phyloP scores from a whole-genome alignment of 1,140 invertebrate species.

The Rhagoletis pomonella region DNA sequence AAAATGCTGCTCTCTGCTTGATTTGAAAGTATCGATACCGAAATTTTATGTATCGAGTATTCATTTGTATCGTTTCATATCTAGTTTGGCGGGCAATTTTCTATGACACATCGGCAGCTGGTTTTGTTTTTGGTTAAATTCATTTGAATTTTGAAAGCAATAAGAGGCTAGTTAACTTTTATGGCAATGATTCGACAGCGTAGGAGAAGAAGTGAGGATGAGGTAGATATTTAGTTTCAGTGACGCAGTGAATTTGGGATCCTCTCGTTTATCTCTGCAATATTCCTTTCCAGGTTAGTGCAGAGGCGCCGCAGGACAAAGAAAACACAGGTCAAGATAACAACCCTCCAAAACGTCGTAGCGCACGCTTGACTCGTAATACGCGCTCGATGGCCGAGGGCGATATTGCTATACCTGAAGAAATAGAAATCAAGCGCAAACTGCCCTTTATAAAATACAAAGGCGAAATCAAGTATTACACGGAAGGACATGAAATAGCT shows the following conservation, averaged over 20 bases:
- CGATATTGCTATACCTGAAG: conserved; percentile 60
- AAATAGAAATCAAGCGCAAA: conserved; percentile 60
- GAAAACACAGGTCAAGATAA: conserved; percentile 58
- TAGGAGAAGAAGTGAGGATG: background rate
- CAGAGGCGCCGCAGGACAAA: background rate
- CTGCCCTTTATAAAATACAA: conserved; percentile 74
- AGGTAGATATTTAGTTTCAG: background rate
- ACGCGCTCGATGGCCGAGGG: conserved; percentile 67
- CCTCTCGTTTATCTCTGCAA: background rate
- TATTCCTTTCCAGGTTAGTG: background rate
- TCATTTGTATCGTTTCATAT: too few species aligned
- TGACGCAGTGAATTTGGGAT: background rate
- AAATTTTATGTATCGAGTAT: too few species aligned
- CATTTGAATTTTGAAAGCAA: background rate
- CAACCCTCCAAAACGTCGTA: conserved; percentile 70
- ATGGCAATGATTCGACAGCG: background rate
- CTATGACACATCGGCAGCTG: background rate
- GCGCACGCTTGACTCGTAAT: conserved; percentile 64
- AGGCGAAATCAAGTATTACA: conserved; percentile 76
- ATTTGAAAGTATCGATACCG: too few species aligned
- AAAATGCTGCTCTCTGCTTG: too few species aligned
- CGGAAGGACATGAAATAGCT: conserved; percentile 76
- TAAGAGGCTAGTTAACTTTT: background rate
- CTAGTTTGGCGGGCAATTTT: background rate
- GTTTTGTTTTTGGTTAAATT: background rate